These are phyloP conservation scores for Rhinichthys klamathensis DNA, from an alignment of 2,113 vertebrate species.

Conservation along the genomic window DNA sequence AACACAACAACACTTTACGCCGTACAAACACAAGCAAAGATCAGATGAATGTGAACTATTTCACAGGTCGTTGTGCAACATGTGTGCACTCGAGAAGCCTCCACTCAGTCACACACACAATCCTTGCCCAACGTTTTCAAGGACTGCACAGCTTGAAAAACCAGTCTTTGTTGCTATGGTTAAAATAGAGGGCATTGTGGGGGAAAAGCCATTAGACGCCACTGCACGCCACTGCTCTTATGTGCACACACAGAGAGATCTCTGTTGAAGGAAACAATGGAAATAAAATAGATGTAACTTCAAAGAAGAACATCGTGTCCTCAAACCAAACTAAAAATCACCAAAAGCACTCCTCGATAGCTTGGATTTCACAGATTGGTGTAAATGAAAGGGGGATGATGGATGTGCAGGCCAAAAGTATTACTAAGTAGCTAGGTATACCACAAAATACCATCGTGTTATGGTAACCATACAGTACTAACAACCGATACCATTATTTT, in stretches of 20 bases:
- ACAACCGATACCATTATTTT: not conserved
- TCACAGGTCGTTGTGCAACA: not conserved
- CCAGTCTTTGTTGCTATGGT: slow-evolving; percentile 83
- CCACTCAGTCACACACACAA: slow-evolving; percentile 47
- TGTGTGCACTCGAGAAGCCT: slow-evolving; percentile 48
- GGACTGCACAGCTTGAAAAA: slow-evolving; percentile 83
- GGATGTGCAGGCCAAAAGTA: not conserved
- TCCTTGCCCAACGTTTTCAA: slow-evolving; percentile 62
- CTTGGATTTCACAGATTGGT: not conserved
- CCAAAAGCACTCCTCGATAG: not conserved
- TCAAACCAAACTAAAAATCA: no score
- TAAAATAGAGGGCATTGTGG: slow-evolving; percentile 70
- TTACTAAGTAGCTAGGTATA: not conserved
- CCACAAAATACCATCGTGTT: not conserved
- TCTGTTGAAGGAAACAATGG: slow-evolving; percentile 11
- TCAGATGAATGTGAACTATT: slow-evolving; percentile 24
- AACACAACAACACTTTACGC: not conserved
- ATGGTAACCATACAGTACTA: not conserved
- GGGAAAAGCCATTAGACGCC: slow-evolving; percentile 65
- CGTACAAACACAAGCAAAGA: not conserved
- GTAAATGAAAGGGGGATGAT: not conserved
- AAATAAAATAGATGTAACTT: not conserved
- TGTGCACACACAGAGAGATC: not conserved
- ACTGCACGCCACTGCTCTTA: slow-evolving; percentile 40
- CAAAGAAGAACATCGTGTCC: not conserved